Evolutionary conservation across 2,113 vertebrate genomes (phyloP).

Genomic region (Hirundichthys speculiger): DNA sequence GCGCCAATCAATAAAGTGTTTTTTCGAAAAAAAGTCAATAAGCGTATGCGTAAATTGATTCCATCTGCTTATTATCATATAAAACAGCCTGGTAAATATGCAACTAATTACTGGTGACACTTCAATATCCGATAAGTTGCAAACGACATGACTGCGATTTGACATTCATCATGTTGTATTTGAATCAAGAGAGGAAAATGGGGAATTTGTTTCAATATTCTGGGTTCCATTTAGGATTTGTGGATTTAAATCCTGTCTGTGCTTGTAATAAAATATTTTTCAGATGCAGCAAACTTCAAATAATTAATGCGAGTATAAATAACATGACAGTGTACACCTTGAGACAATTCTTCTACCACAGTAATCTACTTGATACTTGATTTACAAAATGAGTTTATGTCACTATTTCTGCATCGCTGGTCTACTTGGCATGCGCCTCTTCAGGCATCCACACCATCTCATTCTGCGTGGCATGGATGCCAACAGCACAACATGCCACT

Average conservation of each 20-base stretch:
- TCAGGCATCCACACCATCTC: conserved; percentile 23
- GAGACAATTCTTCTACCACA: too few relatives aligned
- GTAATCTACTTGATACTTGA: conserved; percentile 9
- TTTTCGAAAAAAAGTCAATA: conserved; percentile 73
- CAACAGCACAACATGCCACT: conserved; percentile 42
- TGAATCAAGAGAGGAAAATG: conserved; percentile 28
- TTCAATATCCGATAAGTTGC: conserved; percentile 38
- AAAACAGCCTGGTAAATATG: conserved; percentile 82
- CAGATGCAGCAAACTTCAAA: too few relatives aligned
- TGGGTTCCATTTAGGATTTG: not conserved
- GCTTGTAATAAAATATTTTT: not conserved
- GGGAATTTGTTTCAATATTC: conserved; percentile 4
- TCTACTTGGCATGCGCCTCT: conserved; percentile 36
- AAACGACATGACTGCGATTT: conserved; percentile 23
- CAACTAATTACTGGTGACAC: conserved; percentile 71
- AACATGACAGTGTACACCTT: too few relatives aligned
- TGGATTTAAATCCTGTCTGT: too few relatives aligned
- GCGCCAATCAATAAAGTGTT: conserved; percentile 69
- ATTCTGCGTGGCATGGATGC: conserved; percentile 44
- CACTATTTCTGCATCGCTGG: conserved; percentile 28
- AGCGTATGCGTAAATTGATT: conserved; percentile 84
- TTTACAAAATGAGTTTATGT: conserved; percentile 11
- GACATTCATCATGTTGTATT: conserved; percentile 23
- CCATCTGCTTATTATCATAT: conserved; percentile 82
- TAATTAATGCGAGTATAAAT: too few relatives aligned